Conservation (phyloP, 2,113 vertebrate species). For the Dissostichus mawsoni region DNA sequence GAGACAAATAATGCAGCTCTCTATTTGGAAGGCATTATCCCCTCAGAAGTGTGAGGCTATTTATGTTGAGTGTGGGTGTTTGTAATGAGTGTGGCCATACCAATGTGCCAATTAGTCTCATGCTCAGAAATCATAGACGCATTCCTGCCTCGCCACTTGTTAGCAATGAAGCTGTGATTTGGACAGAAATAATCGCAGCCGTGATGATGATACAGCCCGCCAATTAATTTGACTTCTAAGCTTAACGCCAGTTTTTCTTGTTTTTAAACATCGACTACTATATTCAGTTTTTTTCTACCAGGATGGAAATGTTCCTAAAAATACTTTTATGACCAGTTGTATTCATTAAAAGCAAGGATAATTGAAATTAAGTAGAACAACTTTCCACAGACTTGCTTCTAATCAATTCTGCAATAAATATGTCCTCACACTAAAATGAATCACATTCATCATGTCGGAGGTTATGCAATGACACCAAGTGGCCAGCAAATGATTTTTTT, state of each 20-base stretch:
- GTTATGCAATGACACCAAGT: conserved; percentile 26
- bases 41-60: conserved; percentile 57
- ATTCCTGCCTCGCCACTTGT: conserved; percentile 35
- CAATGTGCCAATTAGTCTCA: conserved; percentile 52
- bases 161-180: conserved; percentile 28
- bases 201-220: conserved; percentile 5
- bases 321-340: background rate
- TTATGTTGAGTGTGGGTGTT: conserved; percentile 62
- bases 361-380: conserved; percentile 18
- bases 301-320: background rate
- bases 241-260: background rate
- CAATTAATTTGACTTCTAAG: background rate
- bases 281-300: background rate
- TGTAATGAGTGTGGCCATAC: conserved; percentile 67
- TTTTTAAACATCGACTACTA: background rate
- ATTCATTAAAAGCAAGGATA: conserved; percentile 6
- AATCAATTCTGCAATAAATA: conserved; percentile 37
- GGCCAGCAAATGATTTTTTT: conserved; percentile 24
- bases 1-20: conserved; percentile 43
- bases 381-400: background rate
- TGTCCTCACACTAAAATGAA: conserved; percentile 15
- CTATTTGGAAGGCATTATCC: conserved; percentile 50
- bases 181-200: conserved; percentile 19
- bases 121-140: conserved; percentile 12
- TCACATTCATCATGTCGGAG: conserved; percentile 35